Conservation (phyloP, 2,113 vertebrate species). For the Balaenoptera acutorostrata region DNA sequence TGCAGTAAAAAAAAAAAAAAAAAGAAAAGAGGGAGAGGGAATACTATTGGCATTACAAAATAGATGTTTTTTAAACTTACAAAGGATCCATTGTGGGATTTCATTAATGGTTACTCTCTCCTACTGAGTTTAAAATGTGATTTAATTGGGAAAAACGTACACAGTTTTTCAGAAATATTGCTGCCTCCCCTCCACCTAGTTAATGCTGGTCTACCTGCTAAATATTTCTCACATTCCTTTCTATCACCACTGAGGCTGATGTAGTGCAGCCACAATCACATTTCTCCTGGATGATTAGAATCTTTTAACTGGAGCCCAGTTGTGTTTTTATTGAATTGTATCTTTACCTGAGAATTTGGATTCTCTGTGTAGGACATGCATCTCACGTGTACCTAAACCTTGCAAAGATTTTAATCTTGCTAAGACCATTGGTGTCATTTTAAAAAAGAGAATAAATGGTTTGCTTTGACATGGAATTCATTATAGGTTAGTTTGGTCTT, state of each 20-base stretch:
- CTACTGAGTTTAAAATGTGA: not conserved
- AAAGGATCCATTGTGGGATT: not conserved
- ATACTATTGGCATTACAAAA: not conserved
- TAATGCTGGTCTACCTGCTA: not conserved
- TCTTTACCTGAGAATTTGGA: not conserved
- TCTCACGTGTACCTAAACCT: not conserved
- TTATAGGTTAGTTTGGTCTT: not conserved
- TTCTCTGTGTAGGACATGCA: not conserved
- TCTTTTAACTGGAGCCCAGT: not conserved
- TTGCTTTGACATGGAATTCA: not conserved
- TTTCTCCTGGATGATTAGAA: not conserved
- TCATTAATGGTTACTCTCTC: not conserved
- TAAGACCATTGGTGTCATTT: not conserved
- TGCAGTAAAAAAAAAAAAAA: not conserved
- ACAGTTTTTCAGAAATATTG: not conserved
- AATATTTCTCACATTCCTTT: not conserved
- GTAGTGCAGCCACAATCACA: not conserved
- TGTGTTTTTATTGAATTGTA: not conserved
- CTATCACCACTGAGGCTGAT: not conserved
- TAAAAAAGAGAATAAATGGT: not conserved
- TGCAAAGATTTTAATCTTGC: not conserved
- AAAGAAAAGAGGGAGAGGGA: not conserved
- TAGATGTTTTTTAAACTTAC: not conserved
- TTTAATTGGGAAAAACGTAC: not conserved
- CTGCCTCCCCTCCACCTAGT: not conserved